Conservation (phyloP, 2,888 invertebrate species). For the Cylloceria caligata region DNA sequence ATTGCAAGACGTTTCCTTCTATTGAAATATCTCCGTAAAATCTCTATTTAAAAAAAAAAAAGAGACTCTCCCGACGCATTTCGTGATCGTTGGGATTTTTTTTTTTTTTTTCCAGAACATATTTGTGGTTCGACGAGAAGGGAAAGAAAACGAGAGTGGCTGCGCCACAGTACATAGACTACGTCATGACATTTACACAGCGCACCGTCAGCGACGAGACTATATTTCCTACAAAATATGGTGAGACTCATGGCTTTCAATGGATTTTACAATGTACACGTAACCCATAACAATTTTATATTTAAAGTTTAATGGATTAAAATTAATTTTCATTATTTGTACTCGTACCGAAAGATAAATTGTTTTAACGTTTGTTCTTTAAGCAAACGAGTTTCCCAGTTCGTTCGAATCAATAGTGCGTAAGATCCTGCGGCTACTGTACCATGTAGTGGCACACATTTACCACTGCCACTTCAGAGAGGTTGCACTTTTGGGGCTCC, state of each 20-base stretch:
- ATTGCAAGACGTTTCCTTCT: no score
- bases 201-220: conserved; percentile 98
- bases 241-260: conserved; percentile 86
- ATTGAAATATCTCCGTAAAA: no score
- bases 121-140: conserved; percentile 99
- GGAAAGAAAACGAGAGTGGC: conserved; percentile 99
- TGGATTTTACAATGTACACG: no score
- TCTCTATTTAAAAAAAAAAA: no score
- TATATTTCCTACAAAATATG: conserved; percentile 99
- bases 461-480: conserved; percentile 99
- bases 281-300: no score
- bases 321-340: conserved; percentile 39
- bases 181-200: conserved; percentile 99
- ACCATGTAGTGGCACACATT: conserved; percentile 99
- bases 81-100: conserved; percentile 43
- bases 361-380: conserved; percentile 71
- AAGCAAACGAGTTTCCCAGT: conserved; percentile 97
- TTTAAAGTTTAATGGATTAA: conserved; percentile 5
- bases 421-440: conserved; percentile 97
- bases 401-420: conserved; percentile 97
- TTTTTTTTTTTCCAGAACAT: conserved; percentile 89
- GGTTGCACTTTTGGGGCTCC: conserved; percentile 96
- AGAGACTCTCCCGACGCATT: conserved; percentile 4
- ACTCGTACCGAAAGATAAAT: conserved; percentile 8
- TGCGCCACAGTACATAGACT: conserved; percentile 99